Evolutionary conservation across 2,888 invertebrate genomes (phyloP), one percentile per base, ranked within the genome.

Genomic region (Beris chalybata): DNA sequence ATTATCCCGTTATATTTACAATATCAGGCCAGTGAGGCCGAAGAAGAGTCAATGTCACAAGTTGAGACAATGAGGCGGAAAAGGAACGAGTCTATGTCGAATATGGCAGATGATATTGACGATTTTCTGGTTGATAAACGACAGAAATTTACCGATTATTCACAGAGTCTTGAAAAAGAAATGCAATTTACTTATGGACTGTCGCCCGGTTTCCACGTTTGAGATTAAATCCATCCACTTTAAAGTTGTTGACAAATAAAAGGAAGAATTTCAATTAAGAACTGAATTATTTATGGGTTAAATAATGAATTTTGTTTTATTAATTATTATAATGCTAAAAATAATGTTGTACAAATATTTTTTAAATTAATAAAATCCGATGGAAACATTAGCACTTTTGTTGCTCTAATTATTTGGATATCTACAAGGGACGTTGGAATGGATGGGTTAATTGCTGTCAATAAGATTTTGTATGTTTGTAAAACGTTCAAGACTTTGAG

Each of bases 1-100:
- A 81, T 85, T 71, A 65, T 71, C 44, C 76, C 82, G 12, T 74
- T 83, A 58, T 85, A 86, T 74, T 76, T 83, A 54, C 80, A 83
- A 64, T 85, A 85, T 74, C 79, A 82, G 71, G 79, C 82, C n/a
- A 75, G 74, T 59, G 73, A 74, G 44, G 75, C 73, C 15, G 77
- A 79, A 50, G 71, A 73, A 47, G 76, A 77, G 50, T 47, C 29
- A 7, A 5, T 4, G 12, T 22, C 5, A 22, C 12, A 22, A 5
- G 43, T 63, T 5, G 7, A 13, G 32, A 59, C 50, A 29, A 11
- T 32, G 43, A 38, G 65, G 15, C 30, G 67, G 70, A 70, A 69
- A 67, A 65, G 66, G 56, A 61, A 66, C 45, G 11, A 69, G 50
- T 54, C 54, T 13, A 31, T 31, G 22, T 61, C 61, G 9, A 29